Conservation (phyloP, 2,113 vertebrate genomes). For the Cepphus grylle region DNA sequence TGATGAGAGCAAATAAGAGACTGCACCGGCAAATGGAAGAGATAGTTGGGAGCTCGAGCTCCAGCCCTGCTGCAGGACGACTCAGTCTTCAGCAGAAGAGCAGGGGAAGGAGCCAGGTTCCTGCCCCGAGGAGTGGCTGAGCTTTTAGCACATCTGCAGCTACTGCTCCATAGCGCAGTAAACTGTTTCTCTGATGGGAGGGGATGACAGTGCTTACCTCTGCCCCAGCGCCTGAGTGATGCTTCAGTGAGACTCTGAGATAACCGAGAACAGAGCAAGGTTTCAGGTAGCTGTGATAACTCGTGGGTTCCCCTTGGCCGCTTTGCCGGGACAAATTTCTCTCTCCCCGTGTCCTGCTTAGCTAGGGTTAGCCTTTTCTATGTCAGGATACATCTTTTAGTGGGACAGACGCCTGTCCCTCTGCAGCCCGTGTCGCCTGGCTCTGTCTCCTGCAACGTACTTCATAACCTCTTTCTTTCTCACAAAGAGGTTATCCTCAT, state of each 20-base stretch:
- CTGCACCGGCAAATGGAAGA: not conserved
- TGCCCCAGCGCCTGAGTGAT: not conserved
- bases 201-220: not conserved
- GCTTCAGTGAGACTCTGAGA: not conserved
- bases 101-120: conserved; percentile 1
- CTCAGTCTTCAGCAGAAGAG: not conserved
- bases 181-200: not conserved
- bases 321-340: not conserved
- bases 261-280: not conserved
- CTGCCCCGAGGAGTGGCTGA: not conserved
- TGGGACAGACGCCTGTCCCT: not conserved
- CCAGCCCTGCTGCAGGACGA: conserved; percentile 38
- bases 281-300: not conserved
- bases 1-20: not conserved
- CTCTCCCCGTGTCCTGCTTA: not conserved
- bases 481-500: conserved; percentile 37
- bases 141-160: conserved; percentile 1
- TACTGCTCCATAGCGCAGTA: not conserved
- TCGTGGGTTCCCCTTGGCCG: not conserved
- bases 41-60: not conserved
- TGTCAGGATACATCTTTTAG: not conserved
- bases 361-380: conserved; percentile 17
- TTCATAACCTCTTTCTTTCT: conserved; percentile 29
- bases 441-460: fast-evolving
- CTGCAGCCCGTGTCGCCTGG: not conserved